phyloP scores from a whole-genome alignment of 2,888 invertebrate species.

The Margaritifera margaritifera region DNA sequence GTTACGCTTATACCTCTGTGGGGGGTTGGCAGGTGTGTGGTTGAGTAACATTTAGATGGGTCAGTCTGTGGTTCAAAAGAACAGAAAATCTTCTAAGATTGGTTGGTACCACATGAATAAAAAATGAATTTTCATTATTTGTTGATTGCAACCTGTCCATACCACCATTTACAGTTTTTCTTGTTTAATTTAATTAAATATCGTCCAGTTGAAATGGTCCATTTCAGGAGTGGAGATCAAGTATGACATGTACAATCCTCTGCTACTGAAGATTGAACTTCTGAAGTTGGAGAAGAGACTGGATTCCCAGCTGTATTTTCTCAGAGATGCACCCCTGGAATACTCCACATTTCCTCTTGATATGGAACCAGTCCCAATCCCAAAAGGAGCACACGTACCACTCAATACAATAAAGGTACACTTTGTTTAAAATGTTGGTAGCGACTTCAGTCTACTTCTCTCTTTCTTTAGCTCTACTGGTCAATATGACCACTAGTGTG shows the following conservation, averaged over 20 bases:
- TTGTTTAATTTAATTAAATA: background rate
- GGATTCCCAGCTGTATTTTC: slow-evolving; percentile 89
- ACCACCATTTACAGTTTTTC: no score
- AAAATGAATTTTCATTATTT: background rate
- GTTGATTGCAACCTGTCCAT: background rate
- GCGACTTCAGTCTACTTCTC: background rate
- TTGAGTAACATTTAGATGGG: no score
- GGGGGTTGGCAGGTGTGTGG: no score
- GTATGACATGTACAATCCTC: slow-evolving; percentile 95
- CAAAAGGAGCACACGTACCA: slow-evolving; percentile 85
- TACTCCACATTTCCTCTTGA: slow-evolving; percentile 94
- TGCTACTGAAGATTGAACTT: slow-evolving; percentile 90
- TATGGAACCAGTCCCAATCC: slow-evolving; percentile 87
- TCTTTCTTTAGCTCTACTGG: background rate
- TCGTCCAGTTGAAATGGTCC: slow-evolving; percentile 9
- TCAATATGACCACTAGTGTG: no score
- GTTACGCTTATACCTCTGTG: no score
- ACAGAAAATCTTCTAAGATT: no score
- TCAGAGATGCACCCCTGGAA: slow-evolving; percentile 89
- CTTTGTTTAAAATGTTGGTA: background rate
- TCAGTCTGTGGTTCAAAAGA: no score
- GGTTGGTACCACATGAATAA: no score
- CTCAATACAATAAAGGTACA: slow-evolving; percentile 78
- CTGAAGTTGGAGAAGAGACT: slow-evolving; percentile 92
- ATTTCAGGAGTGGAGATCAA: slow-evolving; percentile 79